A percentile compares a stretch with the other conserved stretches of the same genome.
Evolutionary conservation across 2,113 vertebrate species (phyloP).

Genomic region (Grus americana): DNA sequence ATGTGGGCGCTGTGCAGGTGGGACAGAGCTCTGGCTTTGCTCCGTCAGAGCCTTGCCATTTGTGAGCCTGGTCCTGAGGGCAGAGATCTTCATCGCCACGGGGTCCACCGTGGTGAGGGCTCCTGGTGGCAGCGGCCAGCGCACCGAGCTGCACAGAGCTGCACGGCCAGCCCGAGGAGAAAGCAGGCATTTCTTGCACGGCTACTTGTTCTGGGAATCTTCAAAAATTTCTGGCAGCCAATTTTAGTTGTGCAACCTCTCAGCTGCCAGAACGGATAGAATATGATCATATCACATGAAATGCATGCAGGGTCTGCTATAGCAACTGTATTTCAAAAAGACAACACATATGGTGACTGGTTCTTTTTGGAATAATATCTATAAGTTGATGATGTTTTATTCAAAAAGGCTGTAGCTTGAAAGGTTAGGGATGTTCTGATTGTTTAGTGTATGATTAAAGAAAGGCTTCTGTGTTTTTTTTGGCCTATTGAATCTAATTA

Average conservation of each 20-base stretch:
- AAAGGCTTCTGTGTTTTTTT: conserved; percentile 53
- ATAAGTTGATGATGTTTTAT: conserved; percentile 73
- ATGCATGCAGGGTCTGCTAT: conserved; percentile 70
- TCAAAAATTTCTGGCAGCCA: conserved; percentile 67
- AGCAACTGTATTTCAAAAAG: conserved; percentile 71
- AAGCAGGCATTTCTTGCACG: conserved; percentile 31
- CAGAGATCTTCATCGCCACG: rapidly evolving
- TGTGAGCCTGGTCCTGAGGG: background rate
- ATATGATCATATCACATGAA: conserved; percentile 72
- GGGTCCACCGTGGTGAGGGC: background rate
- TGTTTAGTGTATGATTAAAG: conserved; percentile 68
- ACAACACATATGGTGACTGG: conserved; percentile 71
- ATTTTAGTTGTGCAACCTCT: conserved; percentile 69
- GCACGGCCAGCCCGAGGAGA: background rate
- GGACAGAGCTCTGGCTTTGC: background rate
- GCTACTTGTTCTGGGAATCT: conserved; percentile 66
- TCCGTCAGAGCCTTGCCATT: background rate
- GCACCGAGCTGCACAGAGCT: rapidly evolving
- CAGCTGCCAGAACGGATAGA: conserved; percentile 69
- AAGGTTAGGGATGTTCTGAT: conserved; percentile 72
- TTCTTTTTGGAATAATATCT: conserved; percentile 74
- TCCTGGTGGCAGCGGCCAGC: background rate
- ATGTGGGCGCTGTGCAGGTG: background rate
- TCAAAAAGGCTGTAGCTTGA: conserved; percentile 71
- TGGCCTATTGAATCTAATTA: conserved; percentile 69